phyloP scores from a whole-genome alignment of 2,797 vertebrate genomes.

The Odontamblyopus lacepedii region DNA sequence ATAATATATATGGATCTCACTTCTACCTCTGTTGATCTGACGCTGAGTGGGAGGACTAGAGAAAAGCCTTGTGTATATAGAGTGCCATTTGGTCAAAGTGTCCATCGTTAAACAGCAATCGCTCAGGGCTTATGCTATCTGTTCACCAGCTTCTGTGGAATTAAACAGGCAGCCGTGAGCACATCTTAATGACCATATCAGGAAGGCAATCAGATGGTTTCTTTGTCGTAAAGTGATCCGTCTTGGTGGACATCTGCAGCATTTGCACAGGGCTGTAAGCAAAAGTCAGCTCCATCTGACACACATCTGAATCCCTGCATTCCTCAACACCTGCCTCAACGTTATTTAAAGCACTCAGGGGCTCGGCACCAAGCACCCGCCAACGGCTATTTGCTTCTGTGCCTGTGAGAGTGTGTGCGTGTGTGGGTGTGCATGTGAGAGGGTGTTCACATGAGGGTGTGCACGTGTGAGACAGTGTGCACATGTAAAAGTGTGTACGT shows the following conservation, averaged over 20 bases:
- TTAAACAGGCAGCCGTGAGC: slow-evolving; percentile 50
- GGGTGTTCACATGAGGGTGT: slow-evolving; percentile 22
- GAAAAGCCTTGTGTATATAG: slow-evolving; percentile 41
- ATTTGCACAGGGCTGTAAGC: slow-evolving; percentile 70
- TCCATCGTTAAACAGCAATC: slow-evolving; percentile 53
- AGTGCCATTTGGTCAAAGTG: slow-evolving; percentile 50
- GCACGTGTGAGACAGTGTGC: neutral
- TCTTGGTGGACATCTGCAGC: slow-evolving; percentile 70
- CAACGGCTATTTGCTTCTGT: slow-evolving; percentile 61
- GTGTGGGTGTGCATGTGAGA: slow-evolving; percentile 2
- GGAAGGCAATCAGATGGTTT: slow-evolving; percentile 64
- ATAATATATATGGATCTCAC: slow-evolving; percentile 34
- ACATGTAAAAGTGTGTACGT: neutral
- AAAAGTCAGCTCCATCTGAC: slow-evolving; percentile 73
- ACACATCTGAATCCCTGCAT: slow-evolving; percentile 63
- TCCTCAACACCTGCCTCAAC: slow-evolving; percentile 72
- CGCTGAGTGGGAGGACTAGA: slow-evolving; percentile 64
- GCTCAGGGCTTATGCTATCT: slow-evolving; percentile 51
- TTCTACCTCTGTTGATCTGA: slow-evolving; percentile 58
- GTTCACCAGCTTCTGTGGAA: slow-evolving; percentile 52
- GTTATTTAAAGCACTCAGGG: slow-evolving; percentile 74
- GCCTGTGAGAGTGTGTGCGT: slow-evolving; percentile 21
- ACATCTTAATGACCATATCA: slow-evolving; percentile 61
- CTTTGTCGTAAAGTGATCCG: slow-evolving; percentile 66
- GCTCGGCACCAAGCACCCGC: slow-evolving; percentile 65